A percentile compares a stretch with the other conserved stretches of the same genome.
Evolutionary conservation across 2,888 invertebrate species (phyloP).

Genomic region (Eupeodes luniger): DNA sequence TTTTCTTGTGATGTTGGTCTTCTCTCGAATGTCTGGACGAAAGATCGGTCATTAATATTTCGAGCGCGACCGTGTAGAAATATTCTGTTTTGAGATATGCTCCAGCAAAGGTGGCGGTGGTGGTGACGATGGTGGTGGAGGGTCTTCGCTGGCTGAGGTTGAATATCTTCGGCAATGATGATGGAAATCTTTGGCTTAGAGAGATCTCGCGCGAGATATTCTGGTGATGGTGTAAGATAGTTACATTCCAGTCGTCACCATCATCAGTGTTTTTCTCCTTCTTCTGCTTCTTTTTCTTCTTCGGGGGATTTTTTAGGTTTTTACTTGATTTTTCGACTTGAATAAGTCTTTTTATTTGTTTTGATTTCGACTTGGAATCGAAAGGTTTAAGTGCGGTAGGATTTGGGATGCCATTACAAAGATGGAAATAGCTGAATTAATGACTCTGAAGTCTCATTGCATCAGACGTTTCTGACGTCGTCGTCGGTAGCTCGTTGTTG

Average conservation of each 20-base stretch:
- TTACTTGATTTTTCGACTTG: constrained; percentile 1
- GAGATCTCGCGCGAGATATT: constrained; percentile 75
- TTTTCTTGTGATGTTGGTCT: constrained; percentile 31
- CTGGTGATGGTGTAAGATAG: constrained; percentile 75
- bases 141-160: neutral
- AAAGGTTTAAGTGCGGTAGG: constrained; percentile 5
- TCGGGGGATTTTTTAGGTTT: constrained; percentile 51
- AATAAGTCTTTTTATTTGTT: constrained; percentile 24
- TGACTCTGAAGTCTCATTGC: constrained; percentile 39
- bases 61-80: constrained; percentile 85
- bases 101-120: neutral
- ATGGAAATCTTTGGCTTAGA: constrained; percentile 61
- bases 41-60: constrained; percentile 83
- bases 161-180: constrained; percentile 10
- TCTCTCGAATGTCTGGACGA: constrained; percentile 50
- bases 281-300: constrained; percentile 22
- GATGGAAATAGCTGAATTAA: constrained; percentile 75
- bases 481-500: neutral
- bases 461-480: too few relatives aligned
- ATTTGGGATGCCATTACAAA: constrained; percentile 69
- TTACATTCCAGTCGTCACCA: constrained; percentile 76
- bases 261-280: constrained; percentile 71
- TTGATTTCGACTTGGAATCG: constrained; percentile 20
- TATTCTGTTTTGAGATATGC: constrained; percentile 82
- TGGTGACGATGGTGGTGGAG: neutral